phyloP scores from a whole-genome alignment of 2,888 invertebrate species.

The Drosophila gaucha region DNA sequence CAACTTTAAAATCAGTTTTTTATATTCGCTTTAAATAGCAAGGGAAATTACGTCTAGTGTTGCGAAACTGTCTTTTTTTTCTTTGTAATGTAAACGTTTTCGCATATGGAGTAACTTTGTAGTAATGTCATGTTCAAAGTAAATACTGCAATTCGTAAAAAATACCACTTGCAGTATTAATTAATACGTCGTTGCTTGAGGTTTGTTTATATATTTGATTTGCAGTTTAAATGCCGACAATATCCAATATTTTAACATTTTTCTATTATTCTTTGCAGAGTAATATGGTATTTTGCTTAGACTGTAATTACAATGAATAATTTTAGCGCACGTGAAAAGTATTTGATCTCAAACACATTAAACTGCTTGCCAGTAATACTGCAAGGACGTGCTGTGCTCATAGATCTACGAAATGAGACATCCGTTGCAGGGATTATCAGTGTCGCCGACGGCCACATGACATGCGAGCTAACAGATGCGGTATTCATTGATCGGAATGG shows the following conservation, averaged over 20 bases:
- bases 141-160: slow-evolving; percentile 4
- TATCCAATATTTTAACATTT: neutral
- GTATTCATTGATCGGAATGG: slow-evolving; percentile 83
- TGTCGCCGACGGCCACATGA: slow-evolving; percentile 83
- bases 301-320: slow-evolving; percentile 62
- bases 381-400: slow-evolving; percentile 77
- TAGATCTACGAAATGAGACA: slow-evolving; percentile 83
- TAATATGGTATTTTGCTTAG: neutral
- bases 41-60: neutral
- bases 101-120: too few relatives aligned
- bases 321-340: slow-evolving; percentile 79
- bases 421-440: slow-evolving; percentile 82
- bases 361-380: slow-evolving; percentile 79
- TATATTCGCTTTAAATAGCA: neutral
- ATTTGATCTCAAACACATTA: slow-evolving; percentile 78
- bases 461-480: slow-evolving; percentile 75
- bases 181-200: neutral
- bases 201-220: neutral
- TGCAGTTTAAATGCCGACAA: neutral
- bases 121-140: neutral
- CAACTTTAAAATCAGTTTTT: neutral
- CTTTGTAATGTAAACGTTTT: too few relatives aligned
- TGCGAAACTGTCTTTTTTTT: neutral
- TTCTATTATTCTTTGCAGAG: too few relatives aligned
- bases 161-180: slow-evolving; percentile 8